Percentiles rank a stretch among this genome's conserved stretches.
phyloP scores from a whole-genome alignment of 2,888 invertebrate species.

The Steinernema scapterisci region DNA sequence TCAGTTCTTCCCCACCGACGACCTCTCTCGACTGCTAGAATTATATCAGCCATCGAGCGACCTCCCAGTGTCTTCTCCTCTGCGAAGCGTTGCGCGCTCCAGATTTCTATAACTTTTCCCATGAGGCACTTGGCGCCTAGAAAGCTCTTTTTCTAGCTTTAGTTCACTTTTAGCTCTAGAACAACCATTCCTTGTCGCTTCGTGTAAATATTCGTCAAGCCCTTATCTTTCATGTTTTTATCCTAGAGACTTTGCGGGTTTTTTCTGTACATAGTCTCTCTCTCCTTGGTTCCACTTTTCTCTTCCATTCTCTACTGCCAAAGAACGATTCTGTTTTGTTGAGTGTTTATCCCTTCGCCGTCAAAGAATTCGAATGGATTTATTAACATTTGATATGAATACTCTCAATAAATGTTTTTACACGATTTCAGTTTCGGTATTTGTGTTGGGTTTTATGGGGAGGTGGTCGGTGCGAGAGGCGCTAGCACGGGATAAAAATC shows the following conservation, averaged over 20 bases:
- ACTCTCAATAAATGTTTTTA: neutral
- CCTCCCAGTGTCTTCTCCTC: neutral
- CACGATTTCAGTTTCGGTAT: too few species aligned
- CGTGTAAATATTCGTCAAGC: conserved; percentile 25
- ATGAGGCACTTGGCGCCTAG: neutral
- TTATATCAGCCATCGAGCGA: neutral
- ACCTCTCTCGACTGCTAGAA: neutral
- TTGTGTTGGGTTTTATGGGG: too few species aligned
- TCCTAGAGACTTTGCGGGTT: conserved; percentile 26
- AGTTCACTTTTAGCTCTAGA: neutral
- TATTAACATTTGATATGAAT: neutral
- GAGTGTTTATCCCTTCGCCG: neutral
- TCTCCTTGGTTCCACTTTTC: neutral
- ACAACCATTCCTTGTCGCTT: conserved; percentile 14
- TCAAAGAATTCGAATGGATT: neutral
- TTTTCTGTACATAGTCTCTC: conserved; percentile 29
- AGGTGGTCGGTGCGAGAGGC: too few species aligned
- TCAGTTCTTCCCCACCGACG: neutral
- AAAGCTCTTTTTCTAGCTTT: neutral
- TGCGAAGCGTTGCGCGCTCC: conserved; percentile 28
- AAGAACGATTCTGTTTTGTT: conserved; percentile 19
- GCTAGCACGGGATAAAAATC: too few species aligned
- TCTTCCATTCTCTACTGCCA: conserved; percentile 12
- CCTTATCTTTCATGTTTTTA: conserved; percentile 15
- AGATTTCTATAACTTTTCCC: conserved; percentile 15